phyloP scores from a whole-genome alignment of 2,888 invertebrate species.

The Acanthoscelides obtectus region DNA sequence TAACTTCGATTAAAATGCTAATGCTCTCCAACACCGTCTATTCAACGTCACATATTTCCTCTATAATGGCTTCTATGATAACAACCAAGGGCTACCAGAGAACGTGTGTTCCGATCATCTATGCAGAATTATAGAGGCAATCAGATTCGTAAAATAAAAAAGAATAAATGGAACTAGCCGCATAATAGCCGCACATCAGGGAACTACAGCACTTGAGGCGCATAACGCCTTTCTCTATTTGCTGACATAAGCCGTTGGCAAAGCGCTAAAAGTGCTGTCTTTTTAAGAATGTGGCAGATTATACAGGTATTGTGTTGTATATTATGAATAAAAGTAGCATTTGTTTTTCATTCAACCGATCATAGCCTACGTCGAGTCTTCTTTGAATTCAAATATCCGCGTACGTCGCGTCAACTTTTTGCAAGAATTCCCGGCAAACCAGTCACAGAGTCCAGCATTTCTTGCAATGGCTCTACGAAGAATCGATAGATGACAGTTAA shows the following conservation, averaged over 20 bases:
- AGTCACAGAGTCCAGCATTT: slow-evolving; percentile 19
- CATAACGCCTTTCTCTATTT: no score
- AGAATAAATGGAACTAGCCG: no score
- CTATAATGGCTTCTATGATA: background rate
- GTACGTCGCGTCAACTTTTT: background rate
- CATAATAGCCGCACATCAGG: no score
- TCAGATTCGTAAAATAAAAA: no score
- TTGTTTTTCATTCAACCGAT: background rate
- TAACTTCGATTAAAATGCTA: background rate
- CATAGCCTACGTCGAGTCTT: background rate
- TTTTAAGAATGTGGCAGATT: no score
- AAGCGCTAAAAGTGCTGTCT: no score
- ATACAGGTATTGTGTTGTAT: no score
- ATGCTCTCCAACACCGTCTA: background rate
- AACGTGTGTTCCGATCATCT: background rate
- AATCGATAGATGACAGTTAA: slow-evolving; percentile 22
- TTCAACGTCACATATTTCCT: background rate
- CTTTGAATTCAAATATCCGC: background rate
- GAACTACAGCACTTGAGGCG: no score
- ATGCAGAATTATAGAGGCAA: no score
- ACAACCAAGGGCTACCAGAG: background rate
- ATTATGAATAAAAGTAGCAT: no score
- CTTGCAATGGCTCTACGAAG: slow-evolving; percentile 20
- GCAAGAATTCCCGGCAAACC: slow-evolving; percentile 12
- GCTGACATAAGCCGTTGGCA: no score